These are phyloP conservation scores for Cylindroiulus punctatus DNA, from an alignment of 2,888 invertebrate species.

Conservation along the genomic window DNA sequence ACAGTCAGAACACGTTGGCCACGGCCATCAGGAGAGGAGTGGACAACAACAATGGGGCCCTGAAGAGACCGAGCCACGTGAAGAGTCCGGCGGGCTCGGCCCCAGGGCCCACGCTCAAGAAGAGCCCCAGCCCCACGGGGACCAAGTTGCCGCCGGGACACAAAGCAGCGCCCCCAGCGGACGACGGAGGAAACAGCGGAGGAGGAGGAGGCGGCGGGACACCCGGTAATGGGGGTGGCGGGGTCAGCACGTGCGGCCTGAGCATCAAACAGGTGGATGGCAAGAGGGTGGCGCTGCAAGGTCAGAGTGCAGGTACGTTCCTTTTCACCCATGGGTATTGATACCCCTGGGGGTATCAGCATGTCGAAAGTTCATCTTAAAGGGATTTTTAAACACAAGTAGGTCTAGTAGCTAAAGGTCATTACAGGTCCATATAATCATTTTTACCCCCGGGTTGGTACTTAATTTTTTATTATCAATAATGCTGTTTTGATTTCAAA, in stretches of 20 bases:
- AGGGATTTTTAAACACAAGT: too few relatives aligned
- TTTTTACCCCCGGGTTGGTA: too few relatives aligned
- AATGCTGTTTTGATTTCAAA: too few relatives aligned
- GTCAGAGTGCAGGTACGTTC: background rate
- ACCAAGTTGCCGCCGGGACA: slow-evolving; percentile 62
- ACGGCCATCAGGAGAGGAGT: slow-evolving; percentile 56
- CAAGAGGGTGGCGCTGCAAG: background rate
- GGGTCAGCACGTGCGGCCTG: background rate
- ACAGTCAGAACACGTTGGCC: slow-evolving; percentile 50
- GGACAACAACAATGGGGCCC: slow-evolving; percentile 46
- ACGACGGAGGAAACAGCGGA: slow-evolving; percentile 26
- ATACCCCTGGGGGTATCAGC: too few relatives aligned
- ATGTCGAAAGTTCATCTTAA: too few relatives aligned
- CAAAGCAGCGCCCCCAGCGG: slow-evolving; percentile 50
- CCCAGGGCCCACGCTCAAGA: slow-evolving; percentile 73
- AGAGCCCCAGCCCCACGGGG: slow-evolving; percentile 87
- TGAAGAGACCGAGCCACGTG: slow-evolving; percentile 78
- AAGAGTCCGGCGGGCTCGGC: slow-evolving; percentile 79
- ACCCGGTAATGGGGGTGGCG: background rate
- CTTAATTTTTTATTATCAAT: too few relatives aligned
- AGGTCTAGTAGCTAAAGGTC: too few relatives aligned
- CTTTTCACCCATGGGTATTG: background rate
- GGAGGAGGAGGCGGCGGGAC: slow-evolving; percentile 39
- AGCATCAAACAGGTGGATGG: background rate
- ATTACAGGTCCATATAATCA: too few relatives aligned